Evolutionary conservation across 2,113 vertebrate genomes (phyloP).

Genomic region (Peromyscus polionotus): DNA sequence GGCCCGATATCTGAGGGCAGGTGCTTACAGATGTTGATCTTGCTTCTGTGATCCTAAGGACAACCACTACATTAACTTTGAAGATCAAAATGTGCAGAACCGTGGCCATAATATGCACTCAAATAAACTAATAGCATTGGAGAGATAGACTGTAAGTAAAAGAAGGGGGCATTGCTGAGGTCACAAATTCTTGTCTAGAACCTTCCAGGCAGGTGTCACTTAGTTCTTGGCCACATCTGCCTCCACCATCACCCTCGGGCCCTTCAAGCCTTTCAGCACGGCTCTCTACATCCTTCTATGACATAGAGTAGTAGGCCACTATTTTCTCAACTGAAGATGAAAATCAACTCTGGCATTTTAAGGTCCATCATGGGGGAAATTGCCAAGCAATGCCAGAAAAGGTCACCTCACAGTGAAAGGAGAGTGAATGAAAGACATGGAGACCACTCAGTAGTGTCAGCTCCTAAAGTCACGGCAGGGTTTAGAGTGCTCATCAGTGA

Average conservation of each 20-base stretch:
- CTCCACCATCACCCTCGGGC: not conserved
- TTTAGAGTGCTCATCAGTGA: conserved; percentile 52
- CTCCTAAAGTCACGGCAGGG: not conserved
- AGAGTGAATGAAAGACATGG: not conserved
- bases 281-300: not conserved
- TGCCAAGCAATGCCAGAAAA: not conserved
- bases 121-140: not conserved
- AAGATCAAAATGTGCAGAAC: not conserved
- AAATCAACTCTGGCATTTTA: not conserved
- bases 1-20: not conserved
- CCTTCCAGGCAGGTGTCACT: not conserved
- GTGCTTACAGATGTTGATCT: not conserved
- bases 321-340: not conserved
- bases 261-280: not conserved
- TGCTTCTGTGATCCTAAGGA: not conserved
- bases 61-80: not conserved
- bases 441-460: not conserved
- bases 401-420: not conserved
- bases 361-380: not conserved
- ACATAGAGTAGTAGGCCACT: not conserved
- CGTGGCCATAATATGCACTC: not conserved
- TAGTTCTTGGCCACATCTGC: not conserved
- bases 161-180: not conserved
- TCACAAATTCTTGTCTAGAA: not conserved
- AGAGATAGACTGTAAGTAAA: not conserved